Base-by-base conservation (phyloP, 2,797 vertebrate genomes). In the Gouania willdenowi region DNA sequence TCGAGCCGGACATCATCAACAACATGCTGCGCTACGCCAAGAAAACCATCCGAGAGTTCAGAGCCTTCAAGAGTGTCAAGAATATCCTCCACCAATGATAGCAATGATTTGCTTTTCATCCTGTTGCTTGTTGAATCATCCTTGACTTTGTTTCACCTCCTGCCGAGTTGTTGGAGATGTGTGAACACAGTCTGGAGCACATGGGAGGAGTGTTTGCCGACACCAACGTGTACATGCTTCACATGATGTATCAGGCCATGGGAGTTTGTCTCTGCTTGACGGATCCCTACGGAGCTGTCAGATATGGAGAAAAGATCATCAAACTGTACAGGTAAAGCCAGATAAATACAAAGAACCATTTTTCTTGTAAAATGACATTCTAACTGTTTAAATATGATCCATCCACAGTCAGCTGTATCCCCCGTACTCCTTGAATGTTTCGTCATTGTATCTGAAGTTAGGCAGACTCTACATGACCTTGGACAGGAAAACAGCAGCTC, bases 171-270 rank as follows among this genome's bases (percentile, higher is more conserved):
- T 79, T 98, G 72, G 94, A 98, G 86, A 92, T 98, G 58, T 99
- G 96, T 20, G 92, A 97, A 27, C 89, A 91, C 38, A 97, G 92
- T 70, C 80, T 97, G 79, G 94, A 97, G 38, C 88, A 93, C 83
- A 97, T 98, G 95, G 87, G 92, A 42, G 34, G 83, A 0, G 77
- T 94, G 43, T 98, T 98, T 19, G 91, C 91, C 8, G 92, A 94
- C 21, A 77, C 87, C 24, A 98, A 98, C 2, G 88, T 98, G 26
- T 99, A 95, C 80, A 89, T 98, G 91, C 76, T 99, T 19, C 95
- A 99, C 70, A 94, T 99, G 93, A 93, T 91, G 91, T 99, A 99
- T 85, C 97, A 99, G 74, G 93, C 94, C 57, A 98, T 99, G 95
- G 95, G 97, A 0, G 88, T 98, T 34, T 98, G 93, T 61, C 70